Conservation (phyloP, 2,888 invertebrate species). For the Baronia brevicornis region DNA sequence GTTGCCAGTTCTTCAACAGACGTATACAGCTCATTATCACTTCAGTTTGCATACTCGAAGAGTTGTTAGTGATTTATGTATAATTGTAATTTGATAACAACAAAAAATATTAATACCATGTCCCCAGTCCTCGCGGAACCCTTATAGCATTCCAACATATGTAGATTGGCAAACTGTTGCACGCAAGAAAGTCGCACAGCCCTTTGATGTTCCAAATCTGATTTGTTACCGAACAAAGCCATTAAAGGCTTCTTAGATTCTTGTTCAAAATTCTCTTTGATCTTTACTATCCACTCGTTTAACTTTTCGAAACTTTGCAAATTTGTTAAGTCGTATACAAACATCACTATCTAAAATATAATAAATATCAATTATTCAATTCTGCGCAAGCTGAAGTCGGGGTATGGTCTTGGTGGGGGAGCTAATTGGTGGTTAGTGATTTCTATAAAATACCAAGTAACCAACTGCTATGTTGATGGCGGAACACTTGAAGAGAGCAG, state of each 20-base stretch:
- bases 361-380: background rate
- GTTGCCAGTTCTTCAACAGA: no score
- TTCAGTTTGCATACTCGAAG: no score
- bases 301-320: conserved; percentile 86
- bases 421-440: no score
- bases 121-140: conserved; percentile 85
- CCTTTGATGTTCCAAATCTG: conserved; percentile 84
- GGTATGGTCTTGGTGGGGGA: no score
- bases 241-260: conserved; percentile 70
- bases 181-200: conserved; percentile 79
- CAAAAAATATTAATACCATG: conserved; percentile 59
- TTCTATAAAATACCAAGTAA: no score
- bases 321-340: conserved; percentile 91
- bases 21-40: no score
- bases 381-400: no score
- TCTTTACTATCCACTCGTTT: conserved; percentile 79
- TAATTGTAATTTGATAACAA: background rate
- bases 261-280: conserved; percentile 55
- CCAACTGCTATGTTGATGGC: no score
- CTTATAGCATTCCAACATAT: conserved; percentile 76
- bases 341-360: conserved; percentile 79
- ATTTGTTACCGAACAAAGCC: conserved; percentile 82
- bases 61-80: no score
- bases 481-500: no score
- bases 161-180: conserved; percentile 78